Base-by-base conservation (phyloP, 2,888 invertebrate genomes). In the Meteorus cinctellus region DNA sequence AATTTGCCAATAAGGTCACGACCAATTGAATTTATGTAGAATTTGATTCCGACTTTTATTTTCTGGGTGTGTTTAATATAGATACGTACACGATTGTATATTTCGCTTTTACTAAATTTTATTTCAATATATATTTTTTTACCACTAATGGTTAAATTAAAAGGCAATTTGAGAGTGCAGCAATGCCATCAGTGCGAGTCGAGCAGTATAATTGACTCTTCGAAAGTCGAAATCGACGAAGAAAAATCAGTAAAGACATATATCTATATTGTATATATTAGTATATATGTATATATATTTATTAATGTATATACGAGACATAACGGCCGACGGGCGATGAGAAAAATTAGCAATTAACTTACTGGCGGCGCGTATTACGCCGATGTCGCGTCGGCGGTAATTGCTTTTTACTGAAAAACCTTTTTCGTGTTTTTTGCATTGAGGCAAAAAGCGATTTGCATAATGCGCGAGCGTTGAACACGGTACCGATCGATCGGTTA, bases 401-500 rank as follows among this genome's bases (percentile, higher is more conserved):
- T 88, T 88, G 88, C 84, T 86, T 86, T 79, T 87, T 87, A 85
- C 86, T 84, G 87, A 87, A 87, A 55, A 85, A 88, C 84, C 72
- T 87, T 88, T 86, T 86, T 85, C 88, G 86, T 86, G 87, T 86
- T 86, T 87, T 87, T 79, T 75, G 69, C 77, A 72, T 74, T 77
- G 77, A 79, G 76, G 41, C 51, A 68, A 76, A 67, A 48, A 55
- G 45, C 84, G 81, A 88, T 88, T 88, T 88, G 87, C 88, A 88
- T 88, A 88, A 88, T 88, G 88, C 83, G 86, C 86, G 84, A 87
- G 86, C 65, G 86, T 81, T 84, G 83, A 85, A 85, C 86, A 85
- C 82, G 84, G 82, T 76, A 72, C 80, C 85, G 88, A 88, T 88
- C 89, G 87, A 88, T 88, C 88, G 88, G 87, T 88, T 87, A 87